phyloP scores from a whole-genome alignment of 2,113 vertebrate species.

The Nicator chloris region DNA sequence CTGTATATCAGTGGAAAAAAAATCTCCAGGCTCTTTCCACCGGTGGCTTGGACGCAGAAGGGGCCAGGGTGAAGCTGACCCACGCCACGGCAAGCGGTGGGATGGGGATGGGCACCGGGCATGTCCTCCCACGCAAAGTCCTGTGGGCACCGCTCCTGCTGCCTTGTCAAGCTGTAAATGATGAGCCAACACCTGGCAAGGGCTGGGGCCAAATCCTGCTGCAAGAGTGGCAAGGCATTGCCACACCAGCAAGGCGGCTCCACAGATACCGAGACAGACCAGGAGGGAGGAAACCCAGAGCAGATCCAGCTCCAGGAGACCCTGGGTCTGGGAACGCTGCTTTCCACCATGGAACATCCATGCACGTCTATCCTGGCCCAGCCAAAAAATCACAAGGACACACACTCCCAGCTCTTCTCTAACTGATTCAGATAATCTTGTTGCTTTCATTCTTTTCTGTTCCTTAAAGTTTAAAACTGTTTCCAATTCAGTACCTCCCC shows the following conservation, averaged over 20 bases:
- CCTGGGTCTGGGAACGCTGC: not conserved
- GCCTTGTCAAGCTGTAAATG: not conserved
- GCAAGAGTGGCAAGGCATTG: slow-evolving; percentile 11
- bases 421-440: not conserved
- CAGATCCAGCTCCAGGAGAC: not conserved
- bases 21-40: not conserved
- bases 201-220: slow-evolving; percentile 14
- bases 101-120: not conserved
- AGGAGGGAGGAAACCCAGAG: not conserved
- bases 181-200: slow-evolving; percentile 12
- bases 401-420: not conserved
- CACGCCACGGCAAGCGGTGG: fast-evolving
- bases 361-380: not conserved
- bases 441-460: not conserved
- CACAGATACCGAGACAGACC: not conserved
- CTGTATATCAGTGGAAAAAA: not conserved
- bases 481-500: slow-evolving; percentile 17
- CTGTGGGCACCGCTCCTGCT: not conserved
- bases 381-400: not conserved
- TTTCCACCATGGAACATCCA: not conserved
- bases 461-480: slow-evolving; percentile 8
- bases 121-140: not conserved
- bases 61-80: fast-evolving
- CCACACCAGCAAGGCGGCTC: not conserved
- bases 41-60: fast-evolving